Evolutionary conservation across 2,113 vertebrate genomes (phyloP).

Genomic region (Natator depressus): DNA sequence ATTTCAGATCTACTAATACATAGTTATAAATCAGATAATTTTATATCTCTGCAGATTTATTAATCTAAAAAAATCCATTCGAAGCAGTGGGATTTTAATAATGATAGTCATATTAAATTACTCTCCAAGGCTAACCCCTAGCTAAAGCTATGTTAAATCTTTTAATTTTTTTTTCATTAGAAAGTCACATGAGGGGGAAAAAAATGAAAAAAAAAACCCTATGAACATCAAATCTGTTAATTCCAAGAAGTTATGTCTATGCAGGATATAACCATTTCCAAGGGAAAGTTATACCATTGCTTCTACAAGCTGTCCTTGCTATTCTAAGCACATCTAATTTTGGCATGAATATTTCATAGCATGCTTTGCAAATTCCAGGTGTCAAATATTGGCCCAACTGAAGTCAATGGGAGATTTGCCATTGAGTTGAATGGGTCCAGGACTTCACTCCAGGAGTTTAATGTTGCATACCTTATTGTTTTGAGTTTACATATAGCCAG

Average conservation of each 20-base stretch:
- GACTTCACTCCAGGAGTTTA: background rate
- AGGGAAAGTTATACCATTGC: background rate
- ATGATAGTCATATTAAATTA: slow-evolving; percentile 67
- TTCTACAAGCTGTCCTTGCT: background rate
- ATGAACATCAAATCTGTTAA: background rate
- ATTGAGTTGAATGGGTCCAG: background rate
- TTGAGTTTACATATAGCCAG: background rate
- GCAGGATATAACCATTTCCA: background rate
- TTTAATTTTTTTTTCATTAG: background rate
- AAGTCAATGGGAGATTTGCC: background rate
- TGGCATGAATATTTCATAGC: background rate
- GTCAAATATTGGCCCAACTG: background rate
- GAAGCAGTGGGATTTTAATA: slow-evolving; percentile 66
- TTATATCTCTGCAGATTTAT: slow-evolving; percentile 68
- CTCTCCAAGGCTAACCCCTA: slow-evolving; percentile 51
- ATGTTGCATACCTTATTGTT: background rate
- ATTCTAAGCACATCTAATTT: background rate
- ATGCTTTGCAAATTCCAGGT: background rate
- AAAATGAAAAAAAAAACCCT: background rate
- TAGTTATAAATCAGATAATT: slow-evolving; percentile 73
- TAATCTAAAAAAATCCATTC: slow-evolving; percentile 68
- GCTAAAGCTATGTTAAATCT: background rate
- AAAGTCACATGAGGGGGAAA: background rate
- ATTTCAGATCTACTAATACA: slow-evolving; percentile 67
- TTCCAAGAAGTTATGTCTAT: background rate